phyloP scores from a whole-genome alignment of 2,797 vertebrate genomes.

The Leptatherina wallacei region DNA sequence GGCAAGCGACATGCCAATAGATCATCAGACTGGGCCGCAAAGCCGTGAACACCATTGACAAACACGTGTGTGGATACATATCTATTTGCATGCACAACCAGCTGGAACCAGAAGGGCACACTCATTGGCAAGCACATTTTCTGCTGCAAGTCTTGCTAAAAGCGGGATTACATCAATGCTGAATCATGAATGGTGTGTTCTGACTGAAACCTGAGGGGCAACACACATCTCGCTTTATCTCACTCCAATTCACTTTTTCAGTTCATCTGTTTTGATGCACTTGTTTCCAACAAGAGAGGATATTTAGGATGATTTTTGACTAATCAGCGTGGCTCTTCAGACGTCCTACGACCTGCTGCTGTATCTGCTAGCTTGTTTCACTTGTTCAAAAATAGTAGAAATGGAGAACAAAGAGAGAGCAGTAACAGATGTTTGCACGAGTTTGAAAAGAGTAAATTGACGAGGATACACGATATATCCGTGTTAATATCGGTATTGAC shows the following conservation, averaged over 20 bases:
- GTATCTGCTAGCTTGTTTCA: no score
- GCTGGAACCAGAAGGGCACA: constrained; percentile 19
- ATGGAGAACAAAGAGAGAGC: no score
- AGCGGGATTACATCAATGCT: constrained; percentile 43
- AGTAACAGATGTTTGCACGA: no score
- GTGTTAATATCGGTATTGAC: no score
- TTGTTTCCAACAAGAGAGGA: neutral
- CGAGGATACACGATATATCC: no score
- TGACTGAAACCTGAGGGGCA: constrained; percentile 34
- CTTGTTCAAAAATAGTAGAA: no score
- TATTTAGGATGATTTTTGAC: neutral
- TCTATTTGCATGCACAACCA: constrained; percentile 10
- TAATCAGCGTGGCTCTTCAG: neutral
- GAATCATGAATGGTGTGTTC: constrained; percentile 42
- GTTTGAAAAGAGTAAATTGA: no score
- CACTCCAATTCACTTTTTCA: constrained; percentile 7
- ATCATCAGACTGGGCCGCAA: neutral
- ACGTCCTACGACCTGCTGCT: no score
- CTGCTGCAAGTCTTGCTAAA: constrained; percentile 33
- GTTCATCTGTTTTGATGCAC: constrained; percentile 1
- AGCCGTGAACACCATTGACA: constrained; percentile 1
- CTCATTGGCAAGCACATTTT: constrained; percentile 10
- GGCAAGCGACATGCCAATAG: neutral
- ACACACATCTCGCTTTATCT: neutral
- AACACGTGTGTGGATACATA: neutral